phyloP scores from a whole-genome alignment of 1,140 invertebrate genomes.

The Hermatobates lingyangjiaoensis region DNA sequence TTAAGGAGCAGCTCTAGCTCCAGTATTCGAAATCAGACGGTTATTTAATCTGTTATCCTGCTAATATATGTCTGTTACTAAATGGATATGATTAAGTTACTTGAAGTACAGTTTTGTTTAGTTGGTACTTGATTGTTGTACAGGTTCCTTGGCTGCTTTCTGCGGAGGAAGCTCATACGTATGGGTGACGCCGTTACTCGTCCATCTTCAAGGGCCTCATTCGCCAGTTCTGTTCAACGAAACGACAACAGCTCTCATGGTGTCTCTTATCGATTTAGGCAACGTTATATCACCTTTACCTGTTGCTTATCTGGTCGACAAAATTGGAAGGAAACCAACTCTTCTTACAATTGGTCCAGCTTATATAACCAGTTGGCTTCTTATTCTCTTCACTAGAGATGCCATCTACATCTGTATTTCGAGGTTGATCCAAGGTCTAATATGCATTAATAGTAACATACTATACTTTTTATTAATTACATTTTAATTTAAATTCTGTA shows the following conservation, averaged over 20 bases:
- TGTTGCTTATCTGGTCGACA: conserved; percentile 38
- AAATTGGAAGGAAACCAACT: conserved; percentile 45
- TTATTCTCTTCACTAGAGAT: conserved; percentile 40
- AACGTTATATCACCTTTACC: conserved; percentile 21
- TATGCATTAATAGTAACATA: too few species aligned
- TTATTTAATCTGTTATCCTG: too few species aligned
- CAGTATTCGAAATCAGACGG: too few species aligned
- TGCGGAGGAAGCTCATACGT: conserved; percentile 23
- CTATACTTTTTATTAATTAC: too few species aligned
- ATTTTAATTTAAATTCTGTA: too few species aligned
- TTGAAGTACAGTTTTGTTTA: too few species aligned
- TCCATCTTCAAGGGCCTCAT: conserved; percentile 25
- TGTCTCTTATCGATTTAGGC: conserved; percentile 20
- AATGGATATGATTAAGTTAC: too few species aligned
- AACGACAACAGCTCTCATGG: conserved; percentile 42
- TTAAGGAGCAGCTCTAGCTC: too few species aligned
- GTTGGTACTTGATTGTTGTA: conserved; percentile 7
- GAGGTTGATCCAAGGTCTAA: conserved; percentile 27
- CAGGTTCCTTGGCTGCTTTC: conserved; percentile 23
- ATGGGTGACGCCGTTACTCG: conserved; percentile 39
- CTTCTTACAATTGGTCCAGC: conserved; percentile 46
- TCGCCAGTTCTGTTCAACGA: conserved; percentile 30
- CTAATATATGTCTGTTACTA: too few species aligned
- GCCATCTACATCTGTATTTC: conserved; percentile 19
- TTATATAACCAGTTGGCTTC: conserved; percentile 52